Base-by-base conservation (phyloP, 2,888 invertebrate genomes). In the Plagodis dolabraria region DNA sequence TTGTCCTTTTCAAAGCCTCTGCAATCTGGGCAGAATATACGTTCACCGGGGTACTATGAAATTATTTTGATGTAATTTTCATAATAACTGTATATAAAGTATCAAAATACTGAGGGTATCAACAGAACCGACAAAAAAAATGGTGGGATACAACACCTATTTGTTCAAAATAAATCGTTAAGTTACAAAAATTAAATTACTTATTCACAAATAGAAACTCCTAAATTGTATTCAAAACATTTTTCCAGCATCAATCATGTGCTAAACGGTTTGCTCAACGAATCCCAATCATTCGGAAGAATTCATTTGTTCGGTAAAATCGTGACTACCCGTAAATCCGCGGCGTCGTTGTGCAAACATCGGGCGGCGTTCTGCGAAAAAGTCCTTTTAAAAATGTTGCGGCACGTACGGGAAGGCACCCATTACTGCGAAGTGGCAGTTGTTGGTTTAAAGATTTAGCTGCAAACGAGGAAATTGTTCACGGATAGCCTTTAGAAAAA, bases 321-420 rank as follows among this genome's bases (percentile, higher is more conserved):
- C 88, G 83, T 86, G 86, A 82, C 86, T 82, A 81, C 82, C 79
- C 83, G 71, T 77, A 79, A 80, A 85, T 85, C 83, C 81, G 68
- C 66, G 71, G 69, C 58, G 58, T 56, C 60, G 60, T 51, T 83
- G 64, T 68, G 79, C 87, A 91, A 91, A 91, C 90, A 91, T 76
- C 72, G 69, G 78, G 76, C 80, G 81, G 75, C 80, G 76, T 82
- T 80, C 83, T 82, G 91, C 91, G 92, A 92, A 92, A 92, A 92
- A 92, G 92, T 92, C 92, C 89, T 85, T 89, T 92, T 89, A 92
- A 92, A 92, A 92, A 92, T 92, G 92, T 88, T 87, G 85, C 85
- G 92, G 91, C 92, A 92, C 92, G 92, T 92, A 89, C 92, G 84
- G 80, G 77, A 85, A 86, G 86, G 84, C 87, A 85, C 87, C 93